Conservation (phyloP, 2,888 invertebrate genomes). For the Amphipoea lucens region DNA sequence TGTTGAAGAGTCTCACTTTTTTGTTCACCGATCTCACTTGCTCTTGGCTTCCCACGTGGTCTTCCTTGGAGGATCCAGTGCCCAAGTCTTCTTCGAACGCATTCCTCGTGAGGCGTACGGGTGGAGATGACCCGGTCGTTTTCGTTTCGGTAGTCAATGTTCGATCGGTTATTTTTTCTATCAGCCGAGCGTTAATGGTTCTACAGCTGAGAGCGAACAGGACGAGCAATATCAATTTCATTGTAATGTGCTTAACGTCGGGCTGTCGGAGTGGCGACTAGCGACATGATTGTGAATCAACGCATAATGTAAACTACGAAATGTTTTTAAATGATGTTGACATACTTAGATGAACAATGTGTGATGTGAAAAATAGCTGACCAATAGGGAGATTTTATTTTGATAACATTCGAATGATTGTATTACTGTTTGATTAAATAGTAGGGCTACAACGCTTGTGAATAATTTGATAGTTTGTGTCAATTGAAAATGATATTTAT, state of each 20-base stretch:
- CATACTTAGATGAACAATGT: slow-evolving; percentile 72
- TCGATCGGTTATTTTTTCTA: slow-evolving; percentile 72
- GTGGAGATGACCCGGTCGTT: slow-evolving; percentile 64
- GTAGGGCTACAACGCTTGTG: slow-evolving; percentile 52
- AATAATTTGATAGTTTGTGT: slow-evolving; percentile 8
- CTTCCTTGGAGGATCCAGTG: slow-evolving; percentile 69
- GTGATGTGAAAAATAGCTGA: slow-evolving; percentile 69
- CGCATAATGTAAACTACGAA: slow-evolving; percentile 77
- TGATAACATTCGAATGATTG: slow-evolving; percentile 60
- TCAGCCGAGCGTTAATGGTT: slow-evolving; percentile 70
- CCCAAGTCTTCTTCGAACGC: slow-evolving; percentile 65
- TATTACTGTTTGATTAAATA: slow-evolving; percentile 48
- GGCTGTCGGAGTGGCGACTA: slow-evolving; percentile 72
- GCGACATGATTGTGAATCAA: slow-evolving; percentile 70
- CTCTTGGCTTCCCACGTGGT: slow-evolving; percentile 65
- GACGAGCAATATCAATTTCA: slow-evolving; percentile 71
- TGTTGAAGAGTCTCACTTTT: slow-evolving; percentile 60
- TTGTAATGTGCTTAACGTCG: slow-evolving; percentile 69
- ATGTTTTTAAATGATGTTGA: slow-evolving; percentile 79
- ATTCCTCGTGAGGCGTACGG: slow-evolving; percentile 71
- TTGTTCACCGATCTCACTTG: slow-evolving; percentile 60
- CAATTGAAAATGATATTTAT: not conserved
- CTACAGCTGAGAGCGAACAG: slow-evolving; percentile 62
- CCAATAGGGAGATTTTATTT: slow-evolving; percentile 65
- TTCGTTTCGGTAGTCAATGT: slow-evolving; percentile 65